Evolutionary conservation across 2,113 vertebrate species (phyloP).

Genomic region (Hystrix brachyura): DNA sequence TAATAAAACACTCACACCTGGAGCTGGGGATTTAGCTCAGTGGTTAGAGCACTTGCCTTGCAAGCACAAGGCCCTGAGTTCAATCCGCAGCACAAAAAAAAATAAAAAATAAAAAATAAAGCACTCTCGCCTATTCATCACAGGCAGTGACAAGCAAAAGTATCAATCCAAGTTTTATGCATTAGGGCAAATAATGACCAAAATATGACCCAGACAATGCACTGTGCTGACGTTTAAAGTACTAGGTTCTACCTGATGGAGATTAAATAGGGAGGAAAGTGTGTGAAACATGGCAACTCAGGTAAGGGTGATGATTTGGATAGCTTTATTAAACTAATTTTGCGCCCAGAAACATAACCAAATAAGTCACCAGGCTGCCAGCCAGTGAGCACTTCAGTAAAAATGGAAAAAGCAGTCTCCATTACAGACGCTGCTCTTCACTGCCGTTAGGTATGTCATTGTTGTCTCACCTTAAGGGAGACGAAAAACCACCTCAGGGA

Average conservation of each 20-base stretch:
- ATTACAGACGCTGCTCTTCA: background rate
- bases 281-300: background rate
- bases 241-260: background rate
- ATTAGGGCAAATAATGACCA: background rate
- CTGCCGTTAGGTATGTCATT: background rate
- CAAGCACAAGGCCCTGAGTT: too few relatives aligned
- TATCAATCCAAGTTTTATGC: background rate
- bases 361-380: background rate
- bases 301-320: background rate
- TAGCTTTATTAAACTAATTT: constrained; percentile 42
- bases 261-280: background rate
- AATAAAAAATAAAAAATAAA: background rate
- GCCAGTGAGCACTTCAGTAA: background rate
- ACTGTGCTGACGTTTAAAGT: background rate
- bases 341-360: background rate
- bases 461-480: background rate
- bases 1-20: background rate
- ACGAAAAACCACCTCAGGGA: background rate
- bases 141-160: background rate
- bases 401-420: background rate
- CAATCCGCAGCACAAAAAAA: too few relatives aligned
- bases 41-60: too few relatives aligned
- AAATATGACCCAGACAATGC: background rate
- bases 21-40: too few relatives aligned
- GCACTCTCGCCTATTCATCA: background rate